Conservation (phyloP, 1,140 invertebrate species). For the Asbolus verrucosus region DNA sequence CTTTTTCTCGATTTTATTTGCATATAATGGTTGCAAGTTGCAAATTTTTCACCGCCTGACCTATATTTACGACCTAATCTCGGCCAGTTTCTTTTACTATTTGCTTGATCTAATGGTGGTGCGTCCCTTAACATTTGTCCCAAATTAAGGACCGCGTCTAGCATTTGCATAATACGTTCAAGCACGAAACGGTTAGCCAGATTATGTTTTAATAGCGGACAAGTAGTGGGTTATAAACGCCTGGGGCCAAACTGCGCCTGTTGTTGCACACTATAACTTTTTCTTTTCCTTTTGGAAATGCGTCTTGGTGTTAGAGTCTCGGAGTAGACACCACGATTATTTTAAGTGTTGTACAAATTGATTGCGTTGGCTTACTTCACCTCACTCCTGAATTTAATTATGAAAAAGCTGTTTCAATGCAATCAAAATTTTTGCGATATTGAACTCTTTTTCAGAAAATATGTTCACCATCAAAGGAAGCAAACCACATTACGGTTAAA, state of each 20-base stretch:
- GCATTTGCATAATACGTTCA: slow-evolving; percentile 41
- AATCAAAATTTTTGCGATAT: too few species aligned
- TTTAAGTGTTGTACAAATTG: slow-evolving; percentile 13
- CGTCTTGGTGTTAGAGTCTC: slow-evolving; percentile 13
- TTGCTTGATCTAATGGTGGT: slow-evolving; percentile 38
- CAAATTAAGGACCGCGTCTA: slow-evolving; percentile 33
- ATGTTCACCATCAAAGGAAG: too few species aligned
- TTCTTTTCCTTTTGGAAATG: slow-evolving; percentile 12
- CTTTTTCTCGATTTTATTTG: slow-evolving; percentile 33
- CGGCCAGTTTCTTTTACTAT: not conserved
- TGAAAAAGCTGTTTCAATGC: too few species aligned
- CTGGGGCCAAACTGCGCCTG: not conserved
- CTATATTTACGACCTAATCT: slow-evolving; percentile 39
- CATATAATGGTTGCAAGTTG: slow-evolving; percentile 32
- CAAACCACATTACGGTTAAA: too few species aligned
- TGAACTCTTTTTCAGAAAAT: too few species aligned
- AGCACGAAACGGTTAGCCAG: slow-evolving; percentile 40
- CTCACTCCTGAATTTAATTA: too few species aligned
- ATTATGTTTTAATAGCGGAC: slow-evolving; percentile 36
- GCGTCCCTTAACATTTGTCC: slow-evolving; percentile 43
- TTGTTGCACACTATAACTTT: slow-evolving; percentile 3
- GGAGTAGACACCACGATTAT: slow-evolving; percentile 4
- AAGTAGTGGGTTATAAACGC: slow-evolving; percentile 30
- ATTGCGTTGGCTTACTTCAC: too few species aligned
- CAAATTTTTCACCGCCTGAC: slow-evolving; percentile 41